Base-by-base conservation (phyloP, 2,888 invertebrate species). In the Xylophagus ater region DNA sequence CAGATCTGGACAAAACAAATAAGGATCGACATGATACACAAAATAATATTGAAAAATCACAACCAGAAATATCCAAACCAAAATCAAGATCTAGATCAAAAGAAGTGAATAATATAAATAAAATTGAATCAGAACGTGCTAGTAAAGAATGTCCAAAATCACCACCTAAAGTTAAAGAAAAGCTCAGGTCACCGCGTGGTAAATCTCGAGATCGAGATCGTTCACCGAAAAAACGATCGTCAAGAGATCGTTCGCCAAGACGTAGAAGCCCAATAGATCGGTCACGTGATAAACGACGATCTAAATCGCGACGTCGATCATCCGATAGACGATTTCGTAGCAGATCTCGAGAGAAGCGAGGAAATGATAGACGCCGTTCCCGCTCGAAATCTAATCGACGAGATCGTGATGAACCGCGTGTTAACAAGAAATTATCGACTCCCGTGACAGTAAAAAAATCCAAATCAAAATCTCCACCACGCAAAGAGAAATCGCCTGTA, bases 61-160 rank as follows among this genome's bases (percentile, higher is more conserved):
- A n/a, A 8, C 26, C 33, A 25, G 17, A 25, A 20, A 40, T 13
- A 25, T 38, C 32, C 18, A 32, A 46, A 46, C 49, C 15, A 49
- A 53, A 42, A 68, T 60, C 55, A 65, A 65, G 51, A 68, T 66
- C 51, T 59, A 53, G 58, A 61, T 64, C 59, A 63, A 66, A 37
- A 51, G 56, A 51, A 53, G 53, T 17, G 46, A 58, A 51, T 44
- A 56, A 51, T 49, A 47, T 51, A 45, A 50, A 46, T 48, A 53
- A 35, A 21, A 21, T 32, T 10, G 37, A 45, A 29, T 12, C 40
- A 25, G 15, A 40, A 25, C 29, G 51, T 52, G 20, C 24, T 14
- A n/a, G 30, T 12, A 39, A 36, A 34, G 39, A 42, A 18, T 26
- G 32, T 1, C 36, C 35, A 10, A 42, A 42, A 24, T 37, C 45